Conservation (phyloP, 2,797 vertebrate genomes). For the Hoplostethus atlanticus region DNA sequence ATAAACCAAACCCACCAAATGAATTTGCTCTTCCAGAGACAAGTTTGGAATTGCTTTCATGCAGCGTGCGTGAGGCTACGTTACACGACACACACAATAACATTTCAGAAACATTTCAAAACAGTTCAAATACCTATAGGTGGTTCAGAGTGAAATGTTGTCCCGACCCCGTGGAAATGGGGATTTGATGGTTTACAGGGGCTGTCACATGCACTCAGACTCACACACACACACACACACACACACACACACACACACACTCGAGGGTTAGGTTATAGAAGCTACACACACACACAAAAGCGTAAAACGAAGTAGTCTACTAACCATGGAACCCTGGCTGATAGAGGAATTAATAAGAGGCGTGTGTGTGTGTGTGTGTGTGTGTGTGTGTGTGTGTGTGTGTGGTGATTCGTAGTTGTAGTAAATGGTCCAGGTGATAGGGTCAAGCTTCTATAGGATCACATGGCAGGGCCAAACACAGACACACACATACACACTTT, state of each 20-base stretch:
- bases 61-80: slow-evolving; percentile 14
- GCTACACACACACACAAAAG: no score
- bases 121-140: neutral
- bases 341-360: no score
- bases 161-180: slow-evolving; percentile 31
- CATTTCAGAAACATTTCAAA: slow-evolving; percentile 33
- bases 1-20: slow-evolving; percentile 40
- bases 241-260: slow-evolving; percentile 1
- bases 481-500: neutral
- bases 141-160: slow-evolving; percentile 56
- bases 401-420: no score
- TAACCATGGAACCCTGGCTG: no score
- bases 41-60: slow-evolving; percentile 12
- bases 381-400: no score
- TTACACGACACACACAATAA: slow-evolving; percentile 7
- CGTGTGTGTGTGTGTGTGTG: no score
- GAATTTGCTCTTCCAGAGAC: slow-evolving; percentile 26
- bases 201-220: neutral
- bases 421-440: no score
- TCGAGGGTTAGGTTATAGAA: no score
- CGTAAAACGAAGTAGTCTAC: no score
- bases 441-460: no score
- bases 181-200: slow-evolving; percentile 45
- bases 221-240: neutral
- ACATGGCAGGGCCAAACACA: no score